A percentile compares a stretch with the other conserved stretches of the same genome.
Conservation (phyloP, 2,113 vertebrate genomes). For the Sapayoa aenigma region DNA sequence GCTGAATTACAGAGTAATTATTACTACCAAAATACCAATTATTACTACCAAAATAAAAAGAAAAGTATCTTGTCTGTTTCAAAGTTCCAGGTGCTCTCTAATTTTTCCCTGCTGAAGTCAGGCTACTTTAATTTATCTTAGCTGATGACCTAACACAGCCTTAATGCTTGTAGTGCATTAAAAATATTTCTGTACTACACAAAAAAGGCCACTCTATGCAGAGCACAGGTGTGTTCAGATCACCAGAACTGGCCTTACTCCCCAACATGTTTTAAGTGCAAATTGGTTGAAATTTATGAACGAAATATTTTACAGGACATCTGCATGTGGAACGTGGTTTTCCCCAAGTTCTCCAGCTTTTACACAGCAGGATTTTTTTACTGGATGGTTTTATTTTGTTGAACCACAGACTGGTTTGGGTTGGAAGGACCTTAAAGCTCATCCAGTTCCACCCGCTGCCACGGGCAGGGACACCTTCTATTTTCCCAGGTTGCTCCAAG, state of each 20-base stretch:
- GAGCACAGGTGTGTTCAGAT: not conserved
- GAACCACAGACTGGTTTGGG: not conserved
- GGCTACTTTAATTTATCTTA: not conserved
- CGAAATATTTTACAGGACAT: not conserved
- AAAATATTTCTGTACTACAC: not conserved
- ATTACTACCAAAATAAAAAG: not conserved
- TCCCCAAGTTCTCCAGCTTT: not conserved
- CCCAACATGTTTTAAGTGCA: not conserved
- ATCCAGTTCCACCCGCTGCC: not conserved
- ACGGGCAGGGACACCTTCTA: not conserved
- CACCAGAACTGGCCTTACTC: not conserved
- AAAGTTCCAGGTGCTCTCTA: not conserved
- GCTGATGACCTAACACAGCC: not conserved
- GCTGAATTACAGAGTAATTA: not conserved
- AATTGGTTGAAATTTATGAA: not conserved
- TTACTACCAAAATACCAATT: not conserved
- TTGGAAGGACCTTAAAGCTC: not conserved
- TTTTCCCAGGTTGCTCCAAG: not conserved
- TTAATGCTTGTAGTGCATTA: not conserved
- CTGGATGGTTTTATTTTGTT: not conserved
- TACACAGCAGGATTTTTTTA: not conserved
- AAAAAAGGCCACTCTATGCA: not conserved
- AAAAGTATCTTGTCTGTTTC: not conserved
- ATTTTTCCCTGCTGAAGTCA: not conserved
- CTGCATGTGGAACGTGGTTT: not conserved